phyloP scores from a whole-genome alignment of 2,113 vertebrate species.

The Scortum barcoo region DNA sequence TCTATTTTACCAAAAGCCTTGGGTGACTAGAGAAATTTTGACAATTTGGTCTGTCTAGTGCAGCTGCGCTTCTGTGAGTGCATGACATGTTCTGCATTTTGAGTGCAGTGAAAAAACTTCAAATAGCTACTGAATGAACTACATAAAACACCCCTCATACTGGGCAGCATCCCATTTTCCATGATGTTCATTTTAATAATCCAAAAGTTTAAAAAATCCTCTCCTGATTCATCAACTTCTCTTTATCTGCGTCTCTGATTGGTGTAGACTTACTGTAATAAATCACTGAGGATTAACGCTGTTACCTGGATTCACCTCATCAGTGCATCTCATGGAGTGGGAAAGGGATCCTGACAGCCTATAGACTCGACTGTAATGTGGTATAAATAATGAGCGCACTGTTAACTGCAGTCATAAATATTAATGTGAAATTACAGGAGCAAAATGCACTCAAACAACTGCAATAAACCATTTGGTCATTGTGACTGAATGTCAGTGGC shows the following conservation, averaged over 20 bases:
- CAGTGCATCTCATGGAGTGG: slow-evolving; percentile 19
- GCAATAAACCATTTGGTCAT: slow-evolving; percentile 9
- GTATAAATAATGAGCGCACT: slow-evolving; percentile 54
- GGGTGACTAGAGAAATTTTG: not conserved
- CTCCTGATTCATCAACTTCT: slow-evolving; percentile 23
- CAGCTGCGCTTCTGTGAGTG: not conserved
- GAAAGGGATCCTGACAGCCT: slow-evolving; percentile 20
- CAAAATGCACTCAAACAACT: not conserved
- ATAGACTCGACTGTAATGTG: slow-evolving; percentile 35
- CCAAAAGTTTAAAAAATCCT: slow-evolving; percentile 18
- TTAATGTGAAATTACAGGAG: slow-evolving; percentile 34
- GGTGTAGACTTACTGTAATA: slow-evolving; percentile 20
- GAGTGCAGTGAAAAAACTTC: not conserved
- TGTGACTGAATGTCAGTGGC: not conserved
- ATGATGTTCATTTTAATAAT: slow-evolving; percentile 47
- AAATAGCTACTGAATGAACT: not conserved
- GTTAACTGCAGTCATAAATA: slow-evolving; percentile 47
- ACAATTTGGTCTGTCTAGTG: not conserved
- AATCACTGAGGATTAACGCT: slow-evolving; percentile 22
- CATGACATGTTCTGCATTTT: not conserved
- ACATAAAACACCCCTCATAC: slow-evolving; percentile 23
- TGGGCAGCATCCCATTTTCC: slow-evolving; percentile 1
- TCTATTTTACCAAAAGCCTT: not conserved
- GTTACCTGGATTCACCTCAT: slow-evolving; percentile 55
- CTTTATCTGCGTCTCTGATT: slow-evolving; percentile 21